phyloP scores from a whole-genome alignment of 2,797 vertebrate genomes.

The Pelodytes ibericus region DNA sequence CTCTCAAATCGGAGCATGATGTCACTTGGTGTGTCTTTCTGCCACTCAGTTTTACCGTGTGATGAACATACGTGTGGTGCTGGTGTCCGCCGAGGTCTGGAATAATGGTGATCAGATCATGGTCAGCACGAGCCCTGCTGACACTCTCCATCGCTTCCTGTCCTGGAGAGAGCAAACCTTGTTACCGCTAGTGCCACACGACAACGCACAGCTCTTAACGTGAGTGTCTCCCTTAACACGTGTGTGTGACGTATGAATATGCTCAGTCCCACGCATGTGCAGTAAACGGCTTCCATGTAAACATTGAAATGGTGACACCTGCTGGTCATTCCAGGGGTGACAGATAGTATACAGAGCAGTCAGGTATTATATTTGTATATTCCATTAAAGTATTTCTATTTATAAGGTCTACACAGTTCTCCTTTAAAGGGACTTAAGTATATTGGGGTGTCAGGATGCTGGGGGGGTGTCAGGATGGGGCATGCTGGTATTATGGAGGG shows the following conservation, averaged over 20 bases:
- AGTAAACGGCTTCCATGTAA: too few species aligned
- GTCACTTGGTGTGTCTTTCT: background rate
- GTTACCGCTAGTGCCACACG: constrained; percentile 81
- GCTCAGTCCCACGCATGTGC: too few species aligned
- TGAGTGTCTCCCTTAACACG: constrained; percentile 60
- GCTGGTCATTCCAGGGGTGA: background rate
- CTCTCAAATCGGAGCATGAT: too few species aligned
- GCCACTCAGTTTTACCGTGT: constrained; percentile 83
- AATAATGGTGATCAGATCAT: constrained; percentile 74
- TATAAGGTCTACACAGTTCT: too few species aligned
- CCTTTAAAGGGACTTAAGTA: too few species aligned
- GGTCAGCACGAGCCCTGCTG: constrained; percentile 70
- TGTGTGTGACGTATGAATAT: too few species aligned
- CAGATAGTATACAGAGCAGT: background rate
- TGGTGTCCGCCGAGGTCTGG: constrained; percentile 90
- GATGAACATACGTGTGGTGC: constrained; percentile 82
- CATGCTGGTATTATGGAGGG: too few species aligned
- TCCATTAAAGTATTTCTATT: too few species aligned
- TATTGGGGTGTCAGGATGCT: too few species aligned
- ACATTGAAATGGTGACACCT: background rate
- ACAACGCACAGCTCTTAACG: constrained; percentile 89
- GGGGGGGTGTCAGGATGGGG: too few species aligned
- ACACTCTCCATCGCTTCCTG: constrained; percentile 83
- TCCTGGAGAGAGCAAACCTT: constrained; percentile 82
- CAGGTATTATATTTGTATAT: too few species aligned